These are phyloP conservation scores for Mycalesis mineus DNA, from an alignment of 2,888 invertebrate genomes.

Conservation along the genomic window DNA sequence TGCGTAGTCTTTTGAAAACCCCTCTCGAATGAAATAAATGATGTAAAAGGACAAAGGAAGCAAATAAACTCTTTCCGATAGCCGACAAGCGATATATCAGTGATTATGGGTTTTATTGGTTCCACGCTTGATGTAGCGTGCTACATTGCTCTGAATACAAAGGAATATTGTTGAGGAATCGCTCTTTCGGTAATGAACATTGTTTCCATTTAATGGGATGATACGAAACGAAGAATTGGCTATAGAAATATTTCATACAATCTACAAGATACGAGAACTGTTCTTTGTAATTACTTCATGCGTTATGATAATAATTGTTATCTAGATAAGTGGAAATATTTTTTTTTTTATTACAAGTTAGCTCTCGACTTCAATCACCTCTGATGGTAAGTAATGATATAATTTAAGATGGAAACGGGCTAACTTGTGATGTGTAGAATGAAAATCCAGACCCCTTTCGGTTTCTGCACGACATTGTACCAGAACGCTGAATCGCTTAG, in stretches of 20 bases:
- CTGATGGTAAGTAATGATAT: too few species aligned
- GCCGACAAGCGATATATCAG: constrained; percentile 33
- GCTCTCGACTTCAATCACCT: too few species aligned
- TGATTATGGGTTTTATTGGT: constrained; percentile 49
- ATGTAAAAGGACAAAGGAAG: constrained; percentile 23
- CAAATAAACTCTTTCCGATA: constrained; percentile 22
- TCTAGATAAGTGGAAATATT: too few species aligned
- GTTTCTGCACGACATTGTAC: too few species aligned
- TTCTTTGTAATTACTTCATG: too few species aligned
- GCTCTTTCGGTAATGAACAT: constrained; percentile 52
- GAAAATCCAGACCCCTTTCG: too few species aligned
- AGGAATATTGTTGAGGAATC: constrained; percentile 54
- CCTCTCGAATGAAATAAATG: neutral
- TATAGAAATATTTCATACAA: neutral
- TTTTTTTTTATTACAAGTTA: too few species aligned
- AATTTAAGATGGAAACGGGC: too few species aligned
- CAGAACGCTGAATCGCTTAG: too few species aligned
- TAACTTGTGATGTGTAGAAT: too few species aligned
- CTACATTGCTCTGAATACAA: constrained; percentile 24
- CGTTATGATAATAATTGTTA: too few species aligned
- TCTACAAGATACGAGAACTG: too few species aligned
- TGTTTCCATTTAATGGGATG: constrained; percentile 16
- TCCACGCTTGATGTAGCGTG: constrained; percentile 50
- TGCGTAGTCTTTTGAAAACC: constrained; percentile 1
- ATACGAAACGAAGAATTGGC: neutral